These are phyloP conservation scores for Elmis aenea DNA, from an alignment of 2,888 invertebrate genomes.

Conservation along the genomic window DNA sequence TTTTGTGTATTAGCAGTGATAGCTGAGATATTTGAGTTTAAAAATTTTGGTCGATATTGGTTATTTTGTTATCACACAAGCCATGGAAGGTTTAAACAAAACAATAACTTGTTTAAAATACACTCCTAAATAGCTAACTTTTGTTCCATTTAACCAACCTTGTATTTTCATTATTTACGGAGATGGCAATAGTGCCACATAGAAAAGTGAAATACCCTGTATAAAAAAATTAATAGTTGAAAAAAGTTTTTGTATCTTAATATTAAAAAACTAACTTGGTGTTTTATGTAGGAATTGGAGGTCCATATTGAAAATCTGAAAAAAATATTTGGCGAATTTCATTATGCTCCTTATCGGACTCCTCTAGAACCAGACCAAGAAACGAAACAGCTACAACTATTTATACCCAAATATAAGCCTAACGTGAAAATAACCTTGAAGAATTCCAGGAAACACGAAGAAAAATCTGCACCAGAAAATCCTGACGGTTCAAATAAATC, in stretches of 20 bases:
- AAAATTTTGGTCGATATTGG: no score
- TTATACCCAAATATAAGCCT: conserved; percentile 51
- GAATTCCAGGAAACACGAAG: conserved; percentile 7
- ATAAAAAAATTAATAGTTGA: no score
- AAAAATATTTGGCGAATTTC: conserved; percentile 65
- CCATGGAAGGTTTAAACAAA: no score
- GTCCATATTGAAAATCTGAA: conserved; percentile 69
- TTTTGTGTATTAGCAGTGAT: no score
- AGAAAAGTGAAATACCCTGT: no score
- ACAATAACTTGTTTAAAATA: no score
- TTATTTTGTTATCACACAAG: conserved; percentile 3
- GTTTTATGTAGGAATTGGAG: conserved; percentile 61
- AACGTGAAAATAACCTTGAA: conserved; percentile 5
- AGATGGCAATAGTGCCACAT: no score
- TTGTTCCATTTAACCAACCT: no score
- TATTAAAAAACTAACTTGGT: neutral
- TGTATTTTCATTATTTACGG: no score
- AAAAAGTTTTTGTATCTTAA: conserved; percentile 3
- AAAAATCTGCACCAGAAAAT: neutral
- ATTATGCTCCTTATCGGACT: conserved; percentile 67
- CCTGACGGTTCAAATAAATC: conserved; percentile 2
- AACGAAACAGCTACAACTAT: conserved; percentile 57
- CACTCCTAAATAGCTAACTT: no score
- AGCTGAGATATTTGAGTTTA: no score
- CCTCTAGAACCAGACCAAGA: conserved; percentile 61